Percentiles rank a stretch among this genome's conserved stretches.
phyloP scores from a whole-genome alignment of 1,140 invertebrate genomes.

The Pseudomyrmex gracilis region DNA sequence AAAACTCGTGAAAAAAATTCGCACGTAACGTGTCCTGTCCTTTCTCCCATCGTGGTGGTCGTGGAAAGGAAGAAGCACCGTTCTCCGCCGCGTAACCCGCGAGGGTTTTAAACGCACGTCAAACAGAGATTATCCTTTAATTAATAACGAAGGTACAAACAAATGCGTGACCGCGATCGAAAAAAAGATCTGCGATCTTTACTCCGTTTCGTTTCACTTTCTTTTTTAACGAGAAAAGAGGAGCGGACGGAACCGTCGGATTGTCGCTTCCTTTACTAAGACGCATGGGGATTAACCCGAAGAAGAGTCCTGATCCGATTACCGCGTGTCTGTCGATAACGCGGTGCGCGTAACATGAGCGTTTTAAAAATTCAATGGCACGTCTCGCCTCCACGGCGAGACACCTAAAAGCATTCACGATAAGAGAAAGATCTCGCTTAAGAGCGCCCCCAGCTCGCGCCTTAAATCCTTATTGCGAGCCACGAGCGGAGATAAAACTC shows the following conservation, averaged over 20 bases:
- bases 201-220: not conserved
- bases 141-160: slow-evolving; percentile 77
- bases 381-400: slow-evolving; percentile 18
- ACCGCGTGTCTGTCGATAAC: slow-evolving; percentile 55
- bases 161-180: slow-evolving; percentile 75
- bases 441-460: slow-evolving; percentile 39
- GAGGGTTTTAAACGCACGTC: slow-evolving; percentile 61
- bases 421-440: slow-evolving; percentile 59
- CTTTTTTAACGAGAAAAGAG: not conserved
- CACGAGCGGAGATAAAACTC: slow-evolving; percentile 57
- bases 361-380: slow-evolving; percentile 54
- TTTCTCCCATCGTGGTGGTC: slow-evolving; percentile 6
- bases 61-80: slow-evolving; percentile 40
- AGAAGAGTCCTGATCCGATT: slow-evolving; percentile 69
- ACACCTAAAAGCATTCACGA: slow-evolving; percentile 54
- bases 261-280: slow-evolving; percentile 56
- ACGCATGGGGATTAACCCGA: slow-evolving; percentile 64
- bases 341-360: slow-evolving; percentile 16
- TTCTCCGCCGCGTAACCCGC: slow-evolving; percentile 46
- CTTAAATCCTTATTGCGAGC: slow-evolving; percentile 58
- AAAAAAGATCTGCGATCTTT: slow-evolving; percentile 27
- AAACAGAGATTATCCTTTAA: slow-evolving; percentile 78
- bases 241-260: not conserved
- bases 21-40: slow-evolving; percentile 21
- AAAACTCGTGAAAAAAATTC: slow-evolving; percentile 19